Conservation (phyloP, 1,140 invertebrate species). For the Anthonomus grandis region DNA sequence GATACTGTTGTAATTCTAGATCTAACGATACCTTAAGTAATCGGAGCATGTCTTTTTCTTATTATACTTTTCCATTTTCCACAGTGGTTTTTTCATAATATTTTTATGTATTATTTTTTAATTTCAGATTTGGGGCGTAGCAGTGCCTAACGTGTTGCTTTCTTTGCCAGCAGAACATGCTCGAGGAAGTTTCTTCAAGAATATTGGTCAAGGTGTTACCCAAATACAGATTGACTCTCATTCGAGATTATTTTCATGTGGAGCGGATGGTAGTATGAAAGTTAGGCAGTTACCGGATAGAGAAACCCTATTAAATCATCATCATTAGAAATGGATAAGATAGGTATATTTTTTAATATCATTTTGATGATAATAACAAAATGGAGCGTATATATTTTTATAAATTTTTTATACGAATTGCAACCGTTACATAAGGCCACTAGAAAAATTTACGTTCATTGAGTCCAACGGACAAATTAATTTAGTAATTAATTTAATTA, state of each 20-base stretch:
- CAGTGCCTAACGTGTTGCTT: conserved; percentile 79
- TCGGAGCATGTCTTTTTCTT: too few species aligned
- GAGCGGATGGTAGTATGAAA: conserved; percentile 98
- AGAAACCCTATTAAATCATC: conserved; percentile 48
- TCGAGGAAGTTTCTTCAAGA: conserved; percentile 90
- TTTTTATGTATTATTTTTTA: conserved; percentile 3
- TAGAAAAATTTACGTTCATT: too few species aligned
- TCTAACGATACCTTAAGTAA: too few species aligned
- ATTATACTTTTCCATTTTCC: too few species aligned
- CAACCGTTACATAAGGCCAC: too few species aligned
- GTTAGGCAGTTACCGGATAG: conserved; percentile 83
- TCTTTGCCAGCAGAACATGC: conserved; percentile 92
- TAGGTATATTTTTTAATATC: too few species aligned
- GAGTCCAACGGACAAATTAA: too few species aligned
- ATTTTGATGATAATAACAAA: neutral
- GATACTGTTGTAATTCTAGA: too few species aligned
- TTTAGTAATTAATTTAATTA: too few species aligned
- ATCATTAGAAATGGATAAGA: conserved; percentile 8
- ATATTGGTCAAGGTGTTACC: conserved; percentile 93
- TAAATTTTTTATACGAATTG: too few species aligned
- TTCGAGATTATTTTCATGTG: conserved; percentile 92
- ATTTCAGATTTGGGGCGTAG: conserved; percentile 86
- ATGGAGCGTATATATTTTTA: too few species aligned
- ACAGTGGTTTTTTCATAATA: too few species aligned
- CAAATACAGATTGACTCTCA: conserved; percentile 87